Evolutionary conservation across 2,888 invertebrate species (phyloP).

Genomic region (Acleris literana): DNA sequence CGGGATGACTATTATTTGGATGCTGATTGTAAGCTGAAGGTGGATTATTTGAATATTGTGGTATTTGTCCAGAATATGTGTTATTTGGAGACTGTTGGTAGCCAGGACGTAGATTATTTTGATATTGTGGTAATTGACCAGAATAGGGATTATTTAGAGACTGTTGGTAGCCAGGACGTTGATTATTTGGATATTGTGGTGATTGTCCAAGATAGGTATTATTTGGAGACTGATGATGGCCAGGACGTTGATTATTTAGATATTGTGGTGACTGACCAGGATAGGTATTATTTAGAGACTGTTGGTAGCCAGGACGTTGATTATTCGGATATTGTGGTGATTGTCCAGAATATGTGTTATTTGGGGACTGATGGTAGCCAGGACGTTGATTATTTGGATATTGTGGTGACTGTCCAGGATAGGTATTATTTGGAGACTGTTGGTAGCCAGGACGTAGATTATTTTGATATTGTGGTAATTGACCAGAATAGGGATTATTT

Average conservation of each 20-base stretch:
- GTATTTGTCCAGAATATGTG: conserved; percentile 31
- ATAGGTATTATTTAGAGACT: neutral
- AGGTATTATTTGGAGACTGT: neutral
- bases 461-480: no score
- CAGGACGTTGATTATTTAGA: neutral
- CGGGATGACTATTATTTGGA: conserved; percentile 1
- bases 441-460: neutral
- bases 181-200: neutral
- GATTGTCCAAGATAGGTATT: neutral
- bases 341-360: neutral
- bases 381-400: neutral
- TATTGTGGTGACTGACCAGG: conserved; percentile 1
- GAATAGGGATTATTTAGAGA: neutral
- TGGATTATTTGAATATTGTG: conserved; percentile 31
- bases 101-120: neutral
- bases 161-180: conserved; percentile 5
- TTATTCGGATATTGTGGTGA: neutral
- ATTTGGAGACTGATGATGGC: neutral
- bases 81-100: conserved; percentile 33
- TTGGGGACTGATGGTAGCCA: neutral
- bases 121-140: conserved; percentile 1
- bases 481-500: no score
- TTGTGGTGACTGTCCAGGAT: neutral
- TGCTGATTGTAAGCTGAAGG: conserved; percentile 2
- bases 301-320: conserved; percentile 4